Evolutionary conservation across 2,888 invertebrate genomes (phyloP), one percentile per base, ranked within the genome.

Genomic region (Poecilus cupreus): DNA sequence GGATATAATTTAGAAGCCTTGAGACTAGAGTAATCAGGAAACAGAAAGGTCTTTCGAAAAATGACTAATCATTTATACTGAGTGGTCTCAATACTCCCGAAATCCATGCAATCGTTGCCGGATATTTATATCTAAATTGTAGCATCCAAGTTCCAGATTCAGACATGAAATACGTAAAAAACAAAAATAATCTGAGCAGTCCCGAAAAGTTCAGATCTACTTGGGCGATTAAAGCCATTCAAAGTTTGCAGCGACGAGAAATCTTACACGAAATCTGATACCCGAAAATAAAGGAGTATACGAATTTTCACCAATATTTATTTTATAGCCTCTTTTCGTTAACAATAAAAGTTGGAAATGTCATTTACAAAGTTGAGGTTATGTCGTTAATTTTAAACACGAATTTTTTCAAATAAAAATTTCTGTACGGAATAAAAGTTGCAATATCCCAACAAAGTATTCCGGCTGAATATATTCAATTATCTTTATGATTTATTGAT

Each of bases 291-390:
- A 37, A 68, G 18, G 60, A 60, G 22, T 60, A 24, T 43, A 32
- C 60, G 16, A 60, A 77, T 60, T 60, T 77, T 60, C 72, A 72
- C 72, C 72, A 72, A 77, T 77, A 77, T 77, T 77, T 77, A 77
- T 77, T 77, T 77, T 57, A 77, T 77, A 13, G 77, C 18, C 20
- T 37, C 77, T 77, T 77, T 43, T 60, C 26, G 60, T 77, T 60
- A 39, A 77, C 57, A 77, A 60, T 77, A 77, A 77, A 77, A 77
- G 77, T 60, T 77, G 22, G 60, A 24, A 60, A 72, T 72, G 72
- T 46, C 72, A 72, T 72, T 49, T 72, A 24, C 13, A 72, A 72
- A 72, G 72, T 72, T 72, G 26, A 46, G 46, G 49, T 18, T 22
- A 20, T 13, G 8, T 46, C 46, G 24, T 72, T 43, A 72, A 46